Evolutionary conservation across 2,113 vertebrate genomes (phyloP), one percentile per base, ranked within the genome.

Genomic region (Vanacampus margaritifer): DNA sequence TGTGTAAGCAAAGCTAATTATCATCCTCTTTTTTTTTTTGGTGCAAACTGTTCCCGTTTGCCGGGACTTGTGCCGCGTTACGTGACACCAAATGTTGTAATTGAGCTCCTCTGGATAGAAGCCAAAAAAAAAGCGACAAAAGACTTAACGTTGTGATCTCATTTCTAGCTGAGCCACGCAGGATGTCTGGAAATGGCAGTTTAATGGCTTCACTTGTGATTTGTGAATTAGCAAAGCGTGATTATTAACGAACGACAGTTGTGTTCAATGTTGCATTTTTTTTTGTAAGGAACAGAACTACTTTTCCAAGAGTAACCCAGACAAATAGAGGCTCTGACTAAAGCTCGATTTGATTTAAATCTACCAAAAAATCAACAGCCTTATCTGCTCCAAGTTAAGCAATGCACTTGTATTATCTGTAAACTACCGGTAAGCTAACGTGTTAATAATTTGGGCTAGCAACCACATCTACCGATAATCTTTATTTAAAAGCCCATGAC

Each of bases 151-250:
- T 64, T 19, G 62, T 66, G 64, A 86, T 83, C 69, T 78, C 57
- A 79, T 73, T 83, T 81, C 72, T 69, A 79, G 76, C 74, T 68
- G 78, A 70, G 72, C 69, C 65, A 46, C 16, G 57, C 54, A 67
- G 78, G 63, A 45, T 0, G 71, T 36, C 57, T 19, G 14, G 26
- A 6, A 8, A 17, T 35, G 14, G 53, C 53, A 21, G 9, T 6
- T 32, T 6, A 37, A 59, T 59, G 57, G 32, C 53, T 58, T 19
- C 16, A 17, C 36, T 58, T 35, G 8, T 36, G 17, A 58, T 58
- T 58, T 36, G 11, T 57, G 4, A 10, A 4, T 12, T 24, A 10
- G n/a, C 53, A 56, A 50, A 50, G 46, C 2, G 46, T 50, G 46
- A 46, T 50, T 51, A 3, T 23, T 11, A 51, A 51, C 17, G 23